These are phyloP conservation scores for Gastracanthus pulcherrimus DNA, from an alignment of 2,888 invertebrate species.

Conservation along the genomic window DNA sequence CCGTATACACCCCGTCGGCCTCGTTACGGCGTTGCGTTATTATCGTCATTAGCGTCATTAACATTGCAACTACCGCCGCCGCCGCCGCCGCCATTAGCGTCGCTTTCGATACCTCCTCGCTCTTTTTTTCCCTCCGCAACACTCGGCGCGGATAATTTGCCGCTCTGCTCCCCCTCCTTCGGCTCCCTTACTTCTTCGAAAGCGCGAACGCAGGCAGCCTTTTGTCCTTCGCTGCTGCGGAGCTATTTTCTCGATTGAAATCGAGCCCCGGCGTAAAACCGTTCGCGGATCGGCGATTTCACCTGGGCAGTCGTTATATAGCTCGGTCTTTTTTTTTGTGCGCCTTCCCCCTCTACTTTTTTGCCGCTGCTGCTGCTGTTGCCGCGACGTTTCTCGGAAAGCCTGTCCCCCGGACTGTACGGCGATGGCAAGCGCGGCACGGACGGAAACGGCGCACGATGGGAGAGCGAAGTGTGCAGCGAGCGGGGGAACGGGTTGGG, in stretches of 20 bases:
- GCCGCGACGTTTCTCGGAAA: slow-evolving; percentile 19
- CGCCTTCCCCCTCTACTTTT: not conserved
- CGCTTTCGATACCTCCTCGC: slow-evolving; percentile 23
- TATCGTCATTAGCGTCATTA: slow-evolving; percentile 51
- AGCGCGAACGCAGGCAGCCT: not conserved
- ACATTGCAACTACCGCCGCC: slow-evolving; percentile 32
- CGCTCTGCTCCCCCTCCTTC: not conserved
- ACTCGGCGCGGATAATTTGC: not conserved
- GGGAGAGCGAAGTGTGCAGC: no score
- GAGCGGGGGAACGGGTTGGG: slow-evolving; percentile 25
- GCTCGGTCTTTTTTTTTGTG: slow-evolving; percentile 27
- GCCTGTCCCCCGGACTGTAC: slow-evolving; percentile 2
- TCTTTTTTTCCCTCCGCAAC: not conserved
- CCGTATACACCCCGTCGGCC: slow-evolving; percentile 6
- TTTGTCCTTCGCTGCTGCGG: slow-evolving; percentile 4
- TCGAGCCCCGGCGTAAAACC: slow-evolving; percentile 33
- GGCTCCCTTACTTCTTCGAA: not conserved
- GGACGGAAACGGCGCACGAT: not conserved
- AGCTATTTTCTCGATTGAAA: slow-evolving; percentile 25
- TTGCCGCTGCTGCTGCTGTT: not conserved
- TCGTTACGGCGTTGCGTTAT: slow-evolving; percentile 39
- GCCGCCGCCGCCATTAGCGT: slow-evolving; percentile 5
- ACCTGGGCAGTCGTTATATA: slow-evolving; percentile 57
- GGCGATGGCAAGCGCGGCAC: not conserved
- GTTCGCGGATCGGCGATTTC: slow-evolving; percentile 63